These are phyloP conservation scores for Agrilus mali DNA, from an alignment of 2,888 invertebrate genomes.

Conservation along the genomic window DNA sequence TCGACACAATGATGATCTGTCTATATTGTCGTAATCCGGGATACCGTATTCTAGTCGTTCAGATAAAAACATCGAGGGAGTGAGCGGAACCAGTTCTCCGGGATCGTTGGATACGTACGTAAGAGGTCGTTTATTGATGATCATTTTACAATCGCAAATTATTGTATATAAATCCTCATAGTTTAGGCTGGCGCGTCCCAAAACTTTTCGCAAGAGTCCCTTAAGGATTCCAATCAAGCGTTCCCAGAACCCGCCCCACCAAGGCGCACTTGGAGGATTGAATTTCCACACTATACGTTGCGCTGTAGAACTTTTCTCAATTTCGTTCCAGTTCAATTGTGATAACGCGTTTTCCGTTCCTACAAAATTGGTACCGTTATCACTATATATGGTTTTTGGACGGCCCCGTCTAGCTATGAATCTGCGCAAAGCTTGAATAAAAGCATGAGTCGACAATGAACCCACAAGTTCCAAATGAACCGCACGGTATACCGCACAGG, in stretches of 20 bases:
- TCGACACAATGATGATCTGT: no score
- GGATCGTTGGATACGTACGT: no score
- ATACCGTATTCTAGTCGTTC: no score
- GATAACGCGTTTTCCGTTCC: no score
- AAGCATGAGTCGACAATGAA: conserved; percentile 19
- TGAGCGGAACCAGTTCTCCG: no score
- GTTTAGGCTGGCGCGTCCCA: no score
- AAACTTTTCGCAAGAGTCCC: conserved; percentile 17
- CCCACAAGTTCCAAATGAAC: conserved; percentile 27
- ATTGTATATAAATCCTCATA: conserved; percentile 4
- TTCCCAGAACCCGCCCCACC: conserved; percentile 32
- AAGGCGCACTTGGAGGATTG: conserved; percentile 25
- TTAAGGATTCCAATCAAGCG: conserved; percentile 24
- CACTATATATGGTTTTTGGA: no score
- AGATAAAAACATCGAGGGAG: no score
- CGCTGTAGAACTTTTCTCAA: conserved; percentile 2
- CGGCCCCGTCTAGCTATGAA: conserved; percentile 24
- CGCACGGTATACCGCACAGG: conserved; percentile 28
- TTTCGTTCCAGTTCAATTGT: no score
- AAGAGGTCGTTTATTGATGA: no score
- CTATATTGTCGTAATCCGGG: no score
- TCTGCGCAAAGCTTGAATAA: conserved; percentile 21
- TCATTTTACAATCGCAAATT: no score
- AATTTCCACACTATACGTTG: conserved; percentile 17
- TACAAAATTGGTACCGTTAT: conserved; percentile 12